Evolutionary conservation across 2,888 invertebrate genomes (phyloP).

Genomic region (Allacma fusca): DNA sequence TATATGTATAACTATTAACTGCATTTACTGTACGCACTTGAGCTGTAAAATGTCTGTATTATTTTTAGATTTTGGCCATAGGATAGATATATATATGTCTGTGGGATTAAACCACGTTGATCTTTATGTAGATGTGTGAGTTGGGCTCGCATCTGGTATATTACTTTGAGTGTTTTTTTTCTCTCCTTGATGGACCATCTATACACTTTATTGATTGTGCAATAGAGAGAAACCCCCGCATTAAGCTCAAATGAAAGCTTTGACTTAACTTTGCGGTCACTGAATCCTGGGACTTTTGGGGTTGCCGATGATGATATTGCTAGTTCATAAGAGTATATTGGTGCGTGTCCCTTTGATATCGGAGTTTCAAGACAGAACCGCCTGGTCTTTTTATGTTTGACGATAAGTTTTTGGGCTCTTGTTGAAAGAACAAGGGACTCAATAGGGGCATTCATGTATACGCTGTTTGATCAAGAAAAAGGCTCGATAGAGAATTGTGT

Average conservation of each 20-base stretch:
- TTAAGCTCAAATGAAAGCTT: neutral
- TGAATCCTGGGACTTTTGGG: neutral
- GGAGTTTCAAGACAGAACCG: neutral
- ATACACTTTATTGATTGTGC: neutral
- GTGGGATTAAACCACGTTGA: too few relatives aligned
- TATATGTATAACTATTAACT: too few relatives aligned
- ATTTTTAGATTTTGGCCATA: too few relatives aligned
- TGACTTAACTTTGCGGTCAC: neutral
- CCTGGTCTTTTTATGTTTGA: slow-evolving; percentile 6
- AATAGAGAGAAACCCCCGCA: neutral
- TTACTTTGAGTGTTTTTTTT: slow-evolving; percentile 2
- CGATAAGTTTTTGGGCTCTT: slow-evolving; percentile 1
- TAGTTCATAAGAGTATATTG: neutral
- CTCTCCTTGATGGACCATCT: neutral
- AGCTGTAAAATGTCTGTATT: too few relatives aligned
- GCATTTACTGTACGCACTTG: too few relatives aligned
- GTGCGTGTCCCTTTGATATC: slow-evolving; percentile 4
- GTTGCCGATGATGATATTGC: neutral
- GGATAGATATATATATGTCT: too few relatives aligned
- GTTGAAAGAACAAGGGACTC: neutral
- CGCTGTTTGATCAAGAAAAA: neutral
- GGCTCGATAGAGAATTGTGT: neutral
- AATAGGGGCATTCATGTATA: slow-evolving; percentile 7
- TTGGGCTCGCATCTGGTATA: neutral
- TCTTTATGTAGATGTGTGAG: too few relatives aligned